These are phyloP conservation scores for Stenolophus ochropezus DNA, from an alignment of 2,888 invertebrate species.

Conservation along the genomic window DNA sequence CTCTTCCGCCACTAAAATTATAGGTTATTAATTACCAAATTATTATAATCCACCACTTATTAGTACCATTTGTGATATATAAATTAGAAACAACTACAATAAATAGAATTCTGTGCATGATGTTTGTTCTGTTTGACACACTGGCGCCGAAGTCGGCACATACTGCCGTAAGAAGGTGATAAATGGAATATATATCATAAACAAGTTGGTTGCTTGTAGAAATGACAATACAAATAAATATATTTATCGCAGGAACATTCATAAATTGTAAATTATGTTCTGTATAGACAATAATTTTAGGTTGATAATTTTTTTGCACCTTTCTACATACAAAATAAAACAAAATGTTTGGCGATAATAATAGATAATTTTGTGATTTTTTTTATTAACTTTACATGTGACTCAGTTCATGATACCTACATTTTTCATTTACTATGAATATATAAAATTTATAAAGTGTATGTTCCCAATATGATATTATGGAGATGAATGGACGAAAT, in stretches of 20 bases:
- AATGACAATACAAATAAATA: not conserved
- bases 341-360: not conserved
- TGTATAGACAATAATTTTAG: not conserved
- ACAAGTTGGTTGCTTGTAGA: not conserved
- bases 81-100: not conserved
- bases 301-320: not conserved
- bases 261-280: not conserved
- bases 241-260: not conserved
- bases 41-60: not conserved
- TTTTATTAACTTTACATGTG: too few relatives aligned
- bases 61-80: not conserved
- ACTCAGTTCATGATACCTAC: too few relatives aligned
- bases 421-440: too few relatives aligned
- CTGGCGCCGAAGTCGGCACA: not conserved
- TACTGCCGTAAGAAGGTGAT: not conserved
- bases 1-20: not conserved
- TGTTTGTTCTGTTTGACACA: not conserved
- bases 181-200: not conserved
- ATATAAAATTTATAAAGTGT: too few relatives aligned
- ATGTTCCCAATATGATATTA: too few relatives aligned
- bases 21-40: not conserved
- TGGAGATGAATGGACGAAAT: too few relatives aligned
- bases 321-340: not conserved
- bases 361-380: not conserved
- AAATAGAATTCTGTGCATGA: not conserved